These are phyloP conservation scores for Erithacus rubecula DNA, from an alignment of 2,797 vertebrate genomes.

Conservation along the genomic window DNA sequence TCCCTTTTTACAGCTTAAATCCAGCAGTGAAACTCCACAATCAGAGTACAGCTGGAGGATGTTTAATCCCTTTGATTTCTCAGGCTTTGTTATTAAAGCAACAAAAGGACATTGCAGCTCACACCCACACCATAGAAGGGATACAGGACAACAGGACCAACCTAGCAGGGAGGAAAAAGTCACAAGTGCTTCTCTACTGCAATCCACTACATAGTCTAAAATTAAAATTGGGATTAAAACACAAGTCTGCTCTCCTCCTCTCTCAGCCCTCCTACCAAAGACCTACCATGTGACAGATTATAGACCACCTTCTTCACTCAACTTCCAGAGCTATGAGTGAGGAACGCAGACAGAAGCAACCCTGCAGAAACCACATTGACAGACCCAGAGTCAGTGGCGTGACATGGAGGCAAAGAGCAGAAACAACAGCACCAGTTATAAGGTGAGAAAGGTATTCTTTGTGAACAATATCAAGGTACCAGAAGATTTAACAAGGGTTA, in stretches of 20 bases:
- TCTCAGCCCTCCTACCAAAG: neutral
- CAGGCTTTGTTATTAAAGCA: neutral
- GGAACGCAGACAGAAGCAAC: neutral
- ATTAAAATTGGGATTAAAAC: neutral
- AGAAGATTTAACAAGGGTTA: neutral
- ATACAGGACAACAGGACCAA: neutral
- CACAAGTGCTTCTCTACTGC: neutral
- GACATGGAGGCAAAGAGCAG: neutral
- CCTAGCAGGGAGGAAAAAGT: neutral
- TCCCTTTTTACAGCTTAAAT: neutral
- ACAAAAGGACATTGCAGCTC: neutral
- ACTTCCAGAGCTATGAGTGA: neutral
- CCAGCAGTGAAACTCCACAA: neutral
- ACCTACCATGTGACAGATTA: neutral
- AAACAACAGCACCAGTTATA: neutral
- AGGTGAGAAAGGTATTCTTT: neutral
- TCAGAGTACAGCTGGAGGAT: neutral
- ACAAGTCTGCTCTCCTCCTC: neutral
- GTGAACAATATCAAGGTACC: neutral
- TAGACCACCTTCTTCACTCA: neutral
- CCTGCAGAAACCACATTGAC: neutral
- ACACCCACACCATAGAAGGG: neutral
- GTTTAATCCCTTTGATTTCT: neutral
- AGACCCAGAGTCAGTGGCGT: neutral
- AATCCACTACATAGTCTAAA: neutral